A percentile compares a stretch with the other conserved stretches of the same genome.
Evolutionary conservation across 2,113 vertebrate genomes (phyloP).

Genomic region (Hystrix cristata): DNA sequence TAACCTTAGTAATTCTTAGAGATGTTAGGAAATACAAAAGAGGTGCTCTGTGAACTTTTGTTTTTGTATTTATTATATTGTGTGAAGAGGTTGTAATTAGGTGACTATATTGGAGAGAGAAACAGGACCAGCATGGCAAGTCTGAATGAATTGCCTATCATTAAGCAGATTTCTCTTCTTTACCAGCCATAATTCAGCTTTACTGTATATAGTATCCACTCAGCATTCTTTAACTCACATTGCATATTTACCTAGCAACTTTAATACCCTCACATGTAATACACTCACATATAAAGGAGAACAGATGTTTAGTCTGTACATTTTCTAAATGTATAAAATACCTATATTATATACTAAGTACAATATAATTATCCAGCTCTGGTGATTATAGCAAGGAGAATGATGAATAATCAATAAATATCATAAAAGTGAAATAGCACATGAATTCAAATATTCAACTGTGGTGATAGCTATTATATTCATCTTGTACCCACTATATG

Average conservation of each 20-base stretch:
- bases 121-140: not conserved
- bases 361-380: not conserved
- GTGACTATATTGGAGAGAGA: not conserved
- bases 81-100: not conserved
- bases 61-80: not conserved
- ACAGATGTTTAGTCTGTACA: not conserved
- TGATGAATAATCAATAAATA: not conserved
- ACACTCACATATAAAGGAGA: not conserved
- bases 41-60: not conserved
- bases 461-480: not conserved
- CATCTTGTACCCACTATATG: not conserved
- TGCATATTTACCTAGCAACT: not conserved
- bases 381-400: not conserved
- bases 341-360: not conserved
- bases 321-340: not conserved
- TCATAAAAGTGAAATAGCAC: not conserved
- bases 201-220: not conserved
- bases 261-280: not conserved
- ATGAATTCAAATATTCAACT: not conserved
- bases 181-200: not conserved
- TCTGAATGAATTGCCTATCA: not conserved
- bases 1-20: not conserved
- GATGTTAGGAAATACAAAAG: not conserved
- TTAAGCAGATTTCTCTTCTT: not conserved
- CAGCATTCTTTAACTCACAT: not conserved